Base-by-base conservation (phyloP, 2,113 vertebrate species). In the Tragulus kanchil region DNA sequence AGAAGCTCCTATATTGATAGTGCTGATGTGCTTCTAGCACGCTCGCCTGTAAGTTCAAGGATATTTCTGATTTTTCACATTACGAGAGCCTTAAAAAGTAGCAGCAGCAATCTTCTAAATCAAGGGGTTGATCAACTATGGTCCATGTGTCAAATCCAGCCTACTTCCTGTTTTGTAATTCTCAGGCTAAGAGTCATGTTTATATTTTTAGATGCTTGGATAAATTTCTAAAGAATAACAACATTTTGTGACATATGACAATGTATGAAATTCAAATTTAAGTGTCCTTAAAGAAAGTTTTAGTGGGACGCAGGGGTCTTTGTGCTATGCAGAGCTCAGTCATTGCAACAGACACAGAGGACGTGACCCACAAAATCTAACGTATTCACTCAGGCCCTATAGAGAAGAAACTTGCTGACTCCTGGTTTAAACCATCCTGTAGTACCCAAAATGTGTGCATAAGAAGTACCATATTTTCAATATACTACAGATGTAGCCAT, bases 251-350 rank as follows among this genome's bases (percentile, higher is more conserved):
- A 59, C 11, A 19, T 5, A 9, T 69, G 25, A 67, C 84, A 85
- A 77, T 69, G 45, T 8, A 36, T 71, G 23, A 77, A 85, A 83
- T 94, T 94, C 21, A 82, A n/a, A 83, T 87, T 69, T 79, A 28
- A 50, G 17, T 11, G 12, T 82, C 17, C 16, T 59, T 89, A 45
- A 54, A 73, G 50, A 59, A 71, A 56, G 54, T 65, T 65, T 77
- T 42, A 31, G 21, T 62, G 78, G 56, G 79, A 93, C 64, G 85
- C 3, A 50, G 42, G 15, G 61, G n/a, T 26, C 56, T 25, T 13
- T 2, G 3, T 12, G 10, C n/a, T 75, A 17, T 2, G 15, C 17
- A 88, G n/a, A 82, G 28, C 50, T 54, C 21, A 64, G 54, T 6
- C 64, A 54, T 15, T 56, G n/a, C 1, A 28, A 8, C 11, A 45